Evolutionary conservation across 2,797 vertebrate genomes (phyloP), one percentile per base, ranked within the genome.

Genomic region (Acropternis orthonyx): DNA sequence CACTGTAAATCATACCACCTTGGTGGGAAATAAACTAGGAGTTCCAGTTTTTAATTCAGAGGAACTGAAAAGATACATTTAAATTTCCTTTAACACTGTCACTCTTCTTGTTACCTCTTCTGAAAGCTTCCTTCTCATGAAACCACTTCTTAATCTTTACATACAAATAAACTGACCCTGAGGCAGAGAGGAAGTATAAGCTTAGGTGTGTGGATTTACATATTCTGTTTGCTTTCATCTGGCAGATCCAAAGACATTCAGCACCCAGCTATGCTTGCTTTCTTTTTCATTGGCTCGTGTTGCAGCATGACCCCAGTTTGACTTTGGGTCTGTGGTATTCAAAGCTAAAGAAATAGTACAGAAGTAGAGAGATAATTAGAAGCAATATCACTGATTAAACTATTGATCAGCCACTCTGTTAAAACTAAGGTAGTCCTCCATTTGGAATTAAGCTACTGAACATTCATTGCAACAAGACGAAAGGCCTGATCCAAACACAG

Each of bases 331-430:
- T 44, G n/a, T 9, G 2, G 32, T 39, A 15, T 30, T 44, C 36
- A 49, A 71, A 92, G 92, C 55, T 30, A 20, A 79, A 81, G 74
- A 71, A 92, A 73, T 52, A 71, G 87, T 77, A 30, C 28, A 88
- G 43, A 36, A 89, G 85, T 21, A 36, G 17, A 49, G 59, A 85
- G 44, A 82, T 72, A 97, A 93, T 93, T 88, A 96, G 74, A 88
- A 95, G 81, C 10, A 61, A 77, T 89, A 37, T 73, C 88, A 72
- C 74, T 90, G 92, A 96, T 95, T 93, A 92, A 93, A 94, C 21
- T 95, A 79, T 85, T 96, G 95, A 95, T 97, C 90, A 89, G 28
- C 24, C 56, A 36, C 44, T n/a, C 83, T 84, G 23, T 76, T 94
- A 85, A 92, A 93, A 62, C 63, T 76, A 56, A 76, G 66, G 52